Evolutionary conservation across 2,888 invertebrate species (phyloP).

Genomic region (Meandrusa payeni): DNA sequence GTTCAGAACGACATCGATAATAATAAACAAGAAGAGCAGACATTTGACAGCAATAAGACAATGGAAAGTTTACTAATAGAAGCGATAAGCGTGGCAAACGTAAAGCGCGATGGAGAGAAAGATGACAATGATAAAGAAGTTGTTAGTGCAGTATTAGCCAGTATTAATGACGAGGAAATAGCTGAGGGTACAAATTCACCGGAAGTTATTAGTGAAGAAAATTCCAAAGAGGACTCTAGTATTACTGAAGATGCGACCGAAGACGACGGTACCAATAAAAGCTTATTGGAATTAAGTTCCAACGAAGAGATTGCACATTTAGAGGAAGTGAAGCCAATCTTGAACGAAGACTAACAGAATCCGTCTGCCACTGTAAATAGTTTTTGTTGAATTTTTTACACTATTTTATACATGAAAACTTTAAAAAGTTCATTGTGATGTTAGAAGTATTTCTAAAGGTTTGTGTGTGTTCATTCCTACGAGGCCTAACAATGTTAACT

Average conservation of each 20-base stretch:
- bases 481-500: not conserved
- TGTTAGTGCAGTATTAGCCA: slow-evolving; percentile 35
- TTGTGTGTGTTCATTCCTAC: slow-evolving; percentile 4
- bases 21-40: slow-evolving; percentile 38
- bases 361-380: slow-evolving; percentile 25
- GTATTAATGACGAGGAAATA: slow-evolving; percentile 17
- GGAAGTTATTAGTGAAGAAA: slow-evolving; percentile 8
- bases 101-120: slow-evolving; percentile 53
- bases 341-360: slow-evolving; percentile 30
- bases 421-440: slow-evolving; percentile 3
- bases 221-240: slow-evolving; percentile 13
- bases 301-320: slow-evolving; percentile 8
- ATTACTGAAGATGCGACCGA: slow-evolving; percentile 8
- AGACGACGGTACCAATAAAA: not conserved
- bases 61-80: slow-evolving; percentile 59
- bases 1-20: slow-evolving; percentile 29
- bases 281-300: not conserved
- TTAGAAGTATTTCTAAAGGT: too few species aligned
- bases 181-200: not conserved
- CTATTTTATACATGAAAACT: slow-evolving; percentile 26
- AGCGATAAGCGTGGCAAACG: slow-evolving; percentile 59
- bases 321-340: slow-evolving; percentile 43
- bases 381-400: slow-evolving; percentile 31
- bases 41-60: slow-evolving; percentile 53
- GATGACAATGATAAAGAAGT: slow-evolving; percentile 28